These are phyloP conservation scores for Serranus cabrilla DNA, from an alignment of 2,797 vertebrate genomes.

Conservation along the genomic window DNA sequence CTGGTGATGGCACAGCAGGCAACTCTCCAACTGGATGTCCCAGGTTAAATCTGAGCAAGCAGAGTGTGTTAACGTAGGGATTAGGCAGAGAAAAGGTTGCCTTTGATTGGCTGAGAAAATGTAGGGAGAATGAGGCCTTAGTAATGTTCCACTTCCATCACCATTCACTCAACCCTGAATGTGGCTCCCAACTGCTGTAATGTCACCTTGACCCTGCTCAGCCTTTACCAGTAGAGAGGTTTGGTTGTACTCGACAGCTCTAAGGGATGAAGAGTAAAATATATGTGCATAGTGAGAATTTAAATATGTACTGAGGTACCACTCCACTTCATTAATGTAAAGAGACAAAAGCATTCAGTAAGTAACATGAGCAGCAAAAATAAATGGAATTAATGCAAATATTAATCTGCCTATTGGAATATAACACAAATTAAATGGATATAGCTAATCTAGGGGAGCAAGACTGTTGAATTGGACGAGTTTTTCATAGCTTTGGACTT, in stretches of 20 bases:
- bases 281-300: not conserved
- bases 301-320: not conserved
- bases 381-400: not conserved
- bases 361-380: not conserved
- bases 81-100: conserved; percentile 26
- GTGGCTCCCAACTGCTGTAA: not conserved
- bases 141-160: not conserved
- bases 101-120: conserved; percentile 4
- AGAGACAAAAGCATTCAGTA: not conserved
- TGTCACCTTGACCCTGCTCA: conserved; percentile 2
- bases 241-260: not conserved
- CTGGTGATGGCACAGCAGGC: conserved; percentile 3
- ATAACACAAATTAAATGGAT: too few species aligned
- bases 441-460: too few species aligned
- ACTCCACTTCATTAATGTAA: conserved; percentile 1
- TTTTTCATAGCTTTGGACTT: too few species aligned
- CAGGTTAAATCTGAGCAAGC: conserved; percentile 30
- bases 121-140: conserved; percentile 5
- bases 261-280: not conserved
- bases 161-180: conserved; percentile 17
- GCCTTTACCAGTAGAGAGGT: not conserved
- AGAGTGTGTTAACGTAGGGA: conserved; percentile 21
- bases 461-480: too few species aligned
- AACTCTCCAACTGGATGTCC: conserved; percentile 3
- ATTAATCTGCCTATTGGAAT: too few species aligned